phyloP scores from a whole-genome alignment of 1,140 invertebrate species.

The Amphibalanus amphitrite region DNA sequence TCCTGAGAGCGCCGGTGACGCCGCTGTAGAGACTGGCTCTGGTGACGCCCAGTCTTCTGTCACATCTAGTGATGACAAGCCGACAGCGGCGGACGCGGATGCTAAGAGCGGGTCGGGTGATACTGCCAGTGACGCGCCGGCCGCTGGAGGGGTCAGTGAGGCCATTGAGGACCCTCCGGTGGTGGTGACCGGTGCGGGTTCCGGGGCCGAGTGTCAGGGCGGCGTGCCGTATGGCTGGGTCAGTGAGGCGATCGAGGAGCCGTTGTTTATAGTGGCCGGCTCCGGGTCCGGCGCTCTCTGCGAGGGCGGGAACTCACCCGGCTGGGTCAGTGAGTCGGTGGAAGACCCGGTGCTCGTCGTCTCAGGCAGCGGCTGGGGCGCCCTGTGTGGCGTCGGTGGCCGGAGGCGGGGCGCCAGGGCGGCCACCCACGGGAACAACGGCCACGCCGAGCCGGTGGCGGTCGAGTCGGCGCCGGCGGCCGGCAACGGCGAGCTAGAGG shows the following conservation, averaged over 20 bases:
- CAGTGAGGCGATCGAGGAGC: slow-evolving; percentile 9
- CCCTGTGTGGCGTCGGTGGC: slow-evolving; percentile 48
- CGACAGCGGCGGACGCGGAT: no score
- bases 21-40: no score
- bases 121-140: no score
- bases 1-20: no score
- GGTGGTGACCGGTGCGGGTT: slow-evolving; percentile 7
- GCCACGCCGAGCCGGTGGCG: not conserved
- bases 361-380: slow-evolving; percentile 49
- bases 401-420: not conserved
- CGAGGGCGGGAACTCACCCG: not conserved
- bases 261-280: slow-evolving; percentile 6
- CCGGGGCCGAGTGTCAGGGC: slow-evolving; percentile 7
- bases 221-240: not conserved
- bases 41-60: no score
- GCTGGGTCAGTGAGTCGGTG: slow-evolving; percentile 2
- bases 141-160: no score
- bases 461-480: not conserved
- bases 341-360: slow-evolving; percentile 44
- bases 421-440: not conserved
- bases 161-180: not conserved
- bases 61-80: no score
- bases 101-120: no score
- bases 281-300: slow-evolving; percentile 6
- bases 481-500: not conserved